Conservation (phyloP, 2,888 invertebrate genomes). For the Rhamphomyia laevipes region DNA sequence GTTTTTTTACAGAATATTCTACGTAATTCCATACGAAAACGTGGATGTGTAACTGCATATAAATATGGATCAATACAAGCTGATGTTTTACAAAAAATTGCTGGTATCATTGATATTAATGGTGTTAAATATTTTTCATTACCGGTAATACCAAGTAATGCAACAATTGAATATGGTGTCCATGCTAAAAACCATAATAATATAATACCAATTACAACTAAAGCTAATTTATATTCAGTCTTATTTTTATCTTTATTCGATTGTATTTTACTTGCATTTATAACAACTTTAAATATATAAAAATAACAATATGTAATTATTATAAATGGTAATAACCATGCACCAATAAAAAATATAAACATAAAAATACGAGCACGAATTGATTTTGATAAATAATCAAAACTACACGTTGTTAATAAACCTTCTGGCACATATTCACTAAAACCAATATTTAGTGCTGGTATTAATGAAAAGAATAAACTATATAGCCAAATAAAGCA, state of each 20-base stretch:
- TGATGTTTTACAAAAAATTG: conserved; percentile 68
- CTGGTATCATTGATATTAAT: conserved; percentile 60
- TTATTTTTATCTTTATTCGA: conserved; percentile 51
- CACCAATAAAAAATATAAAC: conserved; percentile 61
- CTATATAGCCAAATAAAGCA: conserved; percentile 64
- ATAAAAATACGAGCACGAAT: conserved; percentile 52
- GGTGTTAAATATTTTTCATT: conserved; percentile 54
- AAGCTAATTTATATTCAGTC: conserved; percentile 59
- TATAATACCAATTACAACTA: conserved; percentile 56
- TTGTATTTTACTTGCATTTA: conserved; percentile 41
- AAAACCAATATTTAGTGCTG: conserved; percentile 54
- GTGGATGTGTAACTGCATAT: conserved; percentile 68
- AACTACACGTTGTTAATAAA: conserved; percentile 72
- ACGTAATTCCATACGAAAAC: conserved; percentile 49
- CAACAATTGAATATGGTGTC: conserved; percentile 70
- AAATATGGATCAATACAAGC: conserved; percentile 72
- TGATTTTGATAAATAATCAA: conserved; percentile 67
- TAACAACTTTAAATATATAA: conserved; percentile 54
- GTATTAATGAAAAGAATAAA: conserved; percentile 53
- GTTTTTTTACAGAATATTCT: conserved; percentile 25
- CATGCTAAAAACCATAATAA: conserved; percentile 66
- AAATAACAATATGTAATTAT: conserved; percentile 63
- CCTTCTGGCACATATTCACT: conserved; percentile 74
- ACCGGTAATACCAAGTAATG: conserved; percentile 60
- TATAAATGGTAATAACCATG: conserved; percentile 59